phyloP scores from a whole-genome alignment of 2,797 vertebrate genomes.

The Nasua narica region DNA sequence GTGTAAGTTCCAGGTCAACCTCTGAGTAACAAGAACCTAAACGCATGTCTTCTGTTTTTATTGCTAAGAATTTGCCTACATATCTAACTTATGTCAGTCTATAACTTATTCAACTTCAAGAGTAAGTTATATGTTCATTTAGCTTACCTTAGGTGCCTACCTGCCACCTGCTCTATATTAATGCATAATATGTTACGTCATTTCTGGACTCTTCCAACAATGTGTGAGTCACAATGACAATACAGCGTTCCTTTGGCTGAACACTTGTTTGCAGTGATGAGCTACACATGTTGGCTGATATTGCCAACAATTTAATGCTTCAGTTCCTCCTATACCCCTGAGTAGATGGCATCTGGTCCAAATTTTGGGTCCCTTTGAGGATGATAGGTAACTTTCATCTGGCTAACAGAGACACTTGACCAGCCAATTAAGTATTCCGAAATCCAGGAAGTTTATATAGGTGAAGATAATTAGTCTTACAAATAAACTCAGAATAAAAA shows the following conservation, averaged over 20 bases:
- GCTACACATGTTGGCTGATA: too few relatives aligned
- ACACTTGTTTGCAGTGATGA: not conserved
- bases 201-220: not conserved
- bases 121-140: not conserved
- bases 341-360: not conserved
- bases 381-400: not conserved
- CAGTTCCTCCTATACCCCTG: too few relatives aligned
- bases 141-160: not conserved
- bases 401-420: not conserved
- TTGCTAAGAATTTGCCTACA: not conserved
- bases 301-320: not conserved
- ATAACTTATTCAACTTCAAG: not conserved
- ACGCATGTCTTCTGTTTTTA: not conserved
- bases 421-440: not conserved
- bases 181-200: not conserved
- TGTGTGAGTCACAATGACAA: not conserved
- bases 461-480: constrained; percentile 15
- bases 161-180: not conserved
- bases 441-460: constrained; percentile 1
- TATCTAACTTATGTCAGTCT: not conserved
- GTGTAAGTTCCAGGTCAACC: not conserved
- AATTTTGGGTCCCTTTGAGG: not conserved
- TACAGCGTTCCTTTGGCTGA: not conserved
- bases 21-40: not conserved
- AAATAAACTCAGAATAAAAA: constrained; percentile 44